These are phyloP conservation scores for Dysmachus trigonus DNA, from an alignment of 2,888 invertebrate species.

Conservation along the genomic window DNA sequence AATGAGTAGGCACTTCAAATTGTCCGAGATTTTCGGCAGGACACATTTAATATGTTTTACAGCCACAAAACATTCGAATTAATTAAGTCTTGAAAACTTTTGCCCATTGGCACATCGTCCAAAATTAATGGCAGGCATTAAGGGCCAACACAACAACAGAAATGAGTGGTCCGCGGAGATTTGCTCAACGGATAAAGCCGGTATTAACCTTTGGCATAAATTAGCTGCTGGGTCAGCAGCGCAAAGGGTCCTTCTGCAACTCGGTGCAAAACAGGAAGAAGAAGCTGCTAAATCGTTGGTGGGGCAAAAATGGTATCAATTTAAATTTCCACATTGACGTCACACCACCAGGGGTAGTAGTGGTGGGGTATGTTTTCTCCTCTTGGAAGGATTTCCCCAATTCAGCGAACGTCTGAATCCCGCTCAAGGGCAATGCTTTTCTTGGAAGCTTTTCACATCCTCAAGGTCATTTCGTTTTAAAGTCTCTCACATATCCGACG, in stretches of 20 bases:
- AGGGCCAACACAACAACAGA: neutral
- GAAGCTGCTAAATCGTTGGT: neutral
- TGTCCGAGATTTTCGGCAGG: neutral
- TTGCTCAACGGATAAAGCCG: neutral
- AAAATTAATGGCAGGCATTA: neutral
- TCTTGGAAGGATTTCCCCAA: neutral
- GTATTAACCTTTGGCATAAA: neutral
- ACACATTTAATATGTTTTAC: neutral
- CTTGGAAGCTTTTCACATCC: neutral
- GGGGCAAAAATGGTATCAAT: neutral
- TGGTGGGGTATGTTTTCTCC: neutral
- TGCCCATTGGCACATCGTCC: neutral
- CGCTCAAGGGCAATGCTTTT: conserved; percentile 31
- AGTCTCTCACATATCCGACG: neutral
- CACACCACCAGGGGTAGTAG: neutral
- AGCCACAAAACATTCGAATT: neutral
- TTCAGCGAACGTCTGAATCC: neutral
- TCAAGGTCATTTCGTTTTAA: conserved; percentile 32
- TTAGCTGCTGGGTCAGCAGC: neutral
- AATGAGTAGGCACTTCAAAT: neutral
- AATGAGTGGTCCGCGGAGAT: neutral
- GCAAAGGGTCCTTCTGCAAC: neutral
- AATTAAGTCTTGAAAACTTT: neutral
- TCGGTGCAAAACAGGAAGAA: neutral
- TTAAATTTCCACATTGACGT: neutral